Evolutionary conservation across 2,113 vertebrate genomes (phyloP), one percentile per base, ranked within the genome.

Genomic region (Gymnogyps californianus): DNA sequence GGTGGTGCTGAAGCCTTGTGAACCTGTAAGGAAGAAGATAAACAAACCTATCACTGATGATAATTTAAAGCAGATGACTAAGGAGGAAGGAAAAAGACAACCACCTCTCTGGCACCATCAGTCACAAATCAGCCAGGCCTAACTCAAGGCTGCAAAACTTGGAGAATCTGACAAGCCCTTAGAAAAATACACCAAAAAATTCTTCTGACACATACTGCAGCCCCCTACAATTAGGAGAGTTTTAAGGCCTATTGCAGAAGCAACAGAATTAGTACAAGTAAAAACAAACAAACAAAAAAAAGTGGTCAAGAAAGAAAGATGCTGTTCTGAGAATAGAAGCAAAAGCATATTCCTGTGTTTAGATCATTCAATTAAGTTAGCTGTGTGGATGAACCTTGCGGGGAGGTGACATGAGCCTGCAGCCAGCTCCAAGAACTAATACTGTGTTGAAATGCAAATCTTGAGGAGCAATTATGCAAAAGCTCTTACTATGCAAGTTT

Each of bases 401-500:
- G 18, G 36, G 64, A 95, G 67, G 71, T 87, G 77, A 83, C 18
- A 25, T 4, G 44, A 95, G 49, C 62, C 87, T 91, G 82, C 65
- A 92, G 89, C 18, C 67, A 89, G 77, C 16, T 77, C 44, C 69
- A 90, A 80, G 58, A 92, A 44, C 29, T 87, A 89, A 90, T 49
- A 86, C 44, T n/a, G 28, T 59, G 47, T 66, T 86, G 90, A 94
- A 97, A 95, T 84, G 87, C 84, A 93, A 90, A 97, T 95, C 67
- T 84, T 87, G 70, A 80, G 61, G 44, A 83, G 42, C 59, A 88
- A 96, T 93, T 85, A 97, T 44, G 83, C 40, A 93, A 84, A 97
- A 97, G 57, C 36, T 92, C 93, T 97, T 95, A 82, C 64, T 75
- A 87, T 70, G 74, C 96, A 97, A 78, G 46, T 61, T 95, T 90